A percentile compares a stretch with the other conserved stretches of the same genome.
phyloP scores from a whole-genome alignment of 1,140 invertebrate species.

The Trissolcus basalis region DNA sequence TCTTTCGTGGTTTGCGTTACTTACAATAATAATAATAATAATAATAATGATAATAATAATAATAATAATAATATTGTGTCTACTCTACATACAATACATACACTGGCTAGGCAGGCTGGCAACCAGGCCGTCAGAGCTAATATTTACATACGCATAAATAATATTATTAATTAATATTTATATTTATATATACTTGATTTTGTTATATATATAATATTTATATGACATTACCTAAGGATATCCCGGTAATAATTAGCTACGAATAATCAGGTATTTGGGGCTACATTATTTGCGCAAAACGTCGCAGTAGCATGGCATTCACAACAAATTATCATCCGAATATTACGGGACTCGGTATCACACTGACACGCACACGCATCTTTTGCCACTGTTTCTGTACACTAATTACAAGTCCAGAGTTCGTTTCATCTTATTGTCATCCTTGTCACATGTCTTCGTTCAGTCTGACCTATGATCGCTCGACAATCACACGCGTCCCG shows the following conservation, averaged over 20 bases:
- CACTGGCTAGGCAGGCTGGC: conserved; percentile 69
- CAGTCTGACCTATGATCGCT: conserved; percentile 26
- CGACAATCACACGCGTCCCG: conserved; percentile 71
- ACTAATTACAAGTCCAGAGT: conserved; percentile 75
- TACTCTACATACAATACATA: conserved; percentile 77
- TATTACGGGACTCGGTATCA: conserved; percentile 42
- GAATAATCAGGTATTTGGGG: conserved; percentile 61
- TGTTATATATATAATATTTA: conserved; percentile 71
- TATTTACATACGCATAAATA: conserved; percentile 78
- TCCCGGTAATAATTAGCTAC: conserved; percentile 61
- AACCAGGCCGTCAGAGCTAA: conserved; percentile 69
- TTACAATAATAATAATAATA: conserved; percentile 60
- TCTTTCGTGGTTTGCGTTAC: conserved; percentile 57
- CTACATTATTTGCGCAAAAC: conserved; percentile 45
- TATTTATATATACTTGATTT: conserved; percentile 63
- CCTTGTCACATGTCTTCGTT: conserved; percentile 60
- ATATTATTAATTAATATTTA: conserved; percentile 73
- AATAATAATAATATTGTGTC: conserved; percentile 62
- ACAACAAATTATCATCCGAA: conserved; percentile 41
- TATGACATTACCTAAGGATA: conserved; percentile 65
- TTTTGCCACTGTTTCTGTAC: conserved; percentile 67
- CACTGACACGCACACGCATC: conserved; percentile 33
- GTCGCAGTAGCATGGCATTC: conserved; percentile 55
- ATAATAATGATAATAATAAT: conserved; percentile 63
- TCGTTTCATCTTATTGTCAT: conserved; percentile 71